These are phyloP conservation scores for Drosophila kuntzei DNA, from an alignment of 2,888 invertebrate genomes.

Conservation along the genomic window DNA sequence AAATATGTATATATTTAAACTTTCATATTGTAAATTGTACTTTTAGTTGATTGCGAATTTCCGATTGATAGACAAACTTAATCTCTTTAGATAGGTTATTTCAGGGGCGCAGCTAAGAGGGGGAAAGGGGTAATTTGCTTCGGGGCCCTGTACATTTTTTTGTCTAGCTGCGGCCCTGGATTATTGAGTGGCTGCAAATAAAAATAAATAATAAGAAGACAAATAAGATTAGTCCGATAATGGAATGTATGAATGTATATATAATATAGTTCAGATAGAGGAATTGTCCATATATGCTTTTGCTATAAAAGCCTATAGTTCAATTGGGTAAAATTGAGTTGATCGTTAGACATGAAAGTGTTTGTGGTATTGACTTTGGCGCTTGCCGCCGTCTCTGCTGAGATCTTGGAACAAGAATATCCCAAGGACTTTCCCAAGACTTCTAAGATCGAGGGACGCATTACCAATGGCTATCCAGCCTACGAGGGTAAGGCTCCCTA, in stretches of 20 bases:
- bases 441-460: conserved; percentile 53
- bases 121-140: no score
- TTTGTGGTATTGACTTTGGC: conserved; percentile 42
- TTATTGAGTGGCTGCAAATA: conserved; percentile 20
- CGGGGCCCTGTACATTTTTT: no score
- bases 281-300: not conserved
- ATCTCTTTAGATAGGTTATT: conserved; percentile 4
- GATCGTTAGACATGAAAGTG: conserved; percentile 12
- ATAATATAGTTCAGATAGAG: not conserved
- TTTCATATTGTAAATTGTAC: conserved; percentile 2
- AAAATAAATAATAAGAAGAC: not conserved
- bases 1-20: not conserved
- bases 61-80: not conserved
- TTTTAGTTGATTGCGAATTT: not conserved
- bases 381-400: conserved; percentile 46
- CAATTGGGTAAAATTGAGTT: not conserved
- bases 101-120: no score
- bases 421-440: conserved; percentile 55
- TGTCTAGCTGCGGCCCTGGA: no score
- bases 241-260: no score
- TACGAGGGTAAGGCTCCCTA: conserved; percentile 73
- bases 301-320: conserved; percentile 20
- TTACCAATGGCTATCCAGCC: conserved; percentile 76
- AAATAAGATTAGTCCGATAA: conserved; percentile 4
- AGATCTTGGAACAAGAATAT: conserved; percentile 21